These are phyloP conservation scores for Lerema accius DNA, from an alignment of 1,140 invertebrate species.

Conservation along the genomic window DNA sequence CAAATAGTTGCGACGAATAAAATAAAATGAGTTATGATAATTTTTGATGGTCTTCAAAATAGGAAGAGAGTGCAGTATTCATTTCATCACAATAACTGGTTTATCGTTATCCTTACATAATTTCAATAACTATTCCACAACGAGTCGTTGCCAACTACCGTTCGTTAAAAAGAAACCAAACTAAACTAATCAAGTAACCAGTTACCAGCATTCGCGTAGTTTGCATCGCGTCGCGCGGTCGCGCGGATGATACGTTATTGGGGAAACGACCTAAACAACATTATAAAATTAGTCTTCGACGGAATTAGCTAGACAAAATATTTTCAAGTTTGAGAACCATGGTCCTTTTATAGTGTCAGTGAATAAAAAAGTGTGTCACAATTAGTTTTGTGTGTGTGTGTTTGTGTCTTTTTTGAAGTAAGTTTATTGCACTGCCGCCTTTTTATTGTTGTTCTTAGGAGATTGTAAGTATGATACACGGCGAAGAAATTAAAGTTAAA, in stretches of 20 bases:
- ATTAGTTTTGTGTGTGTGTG: neutral
- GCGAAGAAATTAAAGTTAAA: too few species aligned
- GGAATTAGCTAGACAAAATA: neutral
- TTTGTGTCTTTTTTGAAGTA: constrained; percentile 1
- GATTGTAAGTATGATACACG: neutral
- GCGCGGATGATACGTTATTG: constrained; percentile 1
- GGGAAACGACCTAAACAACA: neutral
- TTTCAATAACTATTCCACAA: too few species aligned
- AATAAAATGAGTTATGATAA: too few species aligned
- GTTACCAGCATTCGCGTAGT: neutral
- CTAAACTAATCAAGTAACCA: neutral
- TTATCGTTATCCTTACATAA: too few species aligned
- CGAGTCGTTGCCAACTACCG: neutral
- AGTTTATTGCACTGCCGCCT: neutral
- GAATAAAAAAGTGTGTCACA: constrained; percentile 7
- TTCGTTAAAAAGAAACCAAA: neutral
- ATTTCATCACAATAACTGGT: too few species aligned
- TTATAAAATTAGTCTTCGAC: neutral
- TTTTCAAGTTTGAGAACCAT: constrained; percentile 14
- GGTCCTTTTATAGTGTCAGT: constrained; percentile 5
- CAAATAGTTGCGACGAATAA: too few species aligned
- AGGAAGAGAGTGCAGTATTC: too few species aligned
- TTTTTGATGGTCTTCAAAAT: too few species aligned
- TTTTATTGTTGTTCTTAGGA: neutral
- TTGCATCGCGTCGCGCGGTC: too few species aligned